These are phyloP conservation scores for Onychomys leucogaster DNA, from an alignment of 2,797 vertebrate species.

Conservation along the genomic window DNA sequence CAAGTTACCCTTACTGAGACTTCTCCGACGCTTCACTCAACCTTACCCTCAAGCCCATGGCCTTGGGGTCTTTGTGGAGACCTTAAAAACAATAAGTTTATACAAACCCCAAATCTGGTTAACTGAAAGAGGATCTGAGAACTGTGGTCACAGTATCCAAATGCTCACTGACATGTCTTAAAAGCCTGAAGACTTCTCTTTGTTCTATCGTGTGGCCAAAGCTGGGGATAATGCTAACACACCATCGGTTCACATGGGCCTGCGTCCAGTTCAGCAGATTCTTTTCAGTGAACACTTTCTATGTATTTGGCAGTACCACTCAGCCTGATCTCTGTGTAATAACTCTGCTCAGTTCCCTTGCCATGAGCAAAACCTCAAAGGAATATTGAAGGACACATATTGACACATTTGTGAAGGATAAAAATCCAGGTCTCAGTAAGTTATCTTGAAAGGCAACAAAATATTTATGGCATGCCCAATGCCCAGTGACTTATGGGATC, in stretches of 20 bases:
- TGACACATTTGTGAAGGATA: background rate
- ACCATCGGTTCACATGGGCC: background rate
- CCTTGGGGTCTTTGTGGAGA: background rate
- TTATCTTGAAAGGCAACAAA: background rate
- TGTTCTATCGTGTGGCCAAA: background rate
- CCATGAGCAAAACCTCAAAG: background rate
- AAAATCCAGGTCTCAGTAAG: background rate
- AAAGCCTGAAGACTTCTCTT: background rate
- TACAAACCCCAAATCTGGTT: background rate
- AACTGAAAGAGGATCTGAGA: conserved; percentile 20
- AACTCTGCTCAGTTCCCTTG: background rate
- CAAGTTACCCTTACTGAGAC: background rate
- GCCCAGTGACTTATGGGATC: background rate
- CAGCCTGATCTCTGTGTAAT: background rate
- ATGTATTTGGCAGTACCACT: background rate
- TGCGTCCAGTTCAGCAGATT: background rate
- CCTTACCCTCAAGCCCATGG: background rate
- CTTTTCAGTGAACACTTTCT: background rate
- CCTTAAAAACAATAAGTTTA: background rate
- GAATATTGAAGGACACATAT: conserved; percentile 23
- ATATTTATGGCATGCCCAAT: background rate
- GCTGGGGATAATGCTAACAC: background rate
- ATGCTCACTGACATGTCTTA: background rate
- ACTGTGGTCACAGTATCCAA: background rate
- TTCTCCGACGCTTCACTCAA: background rate